phyloP scores from a whole-genome alignment of 2,888 invertebrate species.

The Invenusta paracnida region DNA sequence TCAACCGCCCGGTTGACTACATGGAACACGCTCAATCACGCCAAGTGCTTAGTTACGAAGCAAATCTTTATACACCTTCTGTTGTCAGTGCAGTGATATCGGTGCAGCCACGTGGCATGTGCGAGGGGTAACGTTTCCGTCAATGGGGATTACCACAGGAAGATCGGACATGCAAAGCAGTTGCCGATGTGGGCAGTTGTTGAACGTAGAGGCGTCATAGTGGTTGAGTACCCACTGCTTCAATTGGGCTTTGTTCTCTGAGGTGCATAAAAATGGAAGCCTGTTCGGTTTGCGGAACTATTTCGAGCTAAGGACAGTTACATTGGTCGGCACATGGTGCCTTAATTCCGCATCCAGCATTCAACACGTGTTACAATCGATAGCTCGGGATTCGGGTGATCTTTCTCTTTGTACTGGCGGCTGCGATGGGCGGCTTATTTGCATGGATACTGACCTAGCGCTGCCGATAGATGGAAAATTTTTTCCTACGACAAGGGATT shows the following conservation, averaged over 20 bases:
- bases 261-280: too few relatives aligned
- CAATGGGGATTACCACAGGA: background rate
- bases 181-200: background rate
- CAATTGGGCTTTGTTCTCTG: too few relatives aligned
- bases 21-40: background rate
- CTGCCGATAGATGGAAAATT: background rate
- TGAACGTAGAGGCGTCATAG: background rate
- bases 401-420: background rate
- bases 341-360: background rate
- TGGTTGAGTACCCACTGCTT: background rate
- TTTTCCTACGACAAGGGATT: background rate
- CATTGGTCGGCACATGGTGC: background rate
- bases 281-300: background rate
- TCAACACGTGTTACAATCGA: background rate
- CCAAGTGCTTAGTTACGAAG: background rate
- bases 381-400: background rate
- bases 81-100: background rate
- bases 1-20: background rate
- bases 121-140: background rate
- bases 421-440: background rate
- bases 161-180: background rate
- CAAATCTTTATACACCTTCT: background rate
- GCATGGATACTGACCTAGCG: background rate
- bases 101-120: background rate
- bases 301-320: background rate